Base-by-base conservation (phyloP, 1,140 invertebrate species). In the Aphidius gifuensis region DNA sequence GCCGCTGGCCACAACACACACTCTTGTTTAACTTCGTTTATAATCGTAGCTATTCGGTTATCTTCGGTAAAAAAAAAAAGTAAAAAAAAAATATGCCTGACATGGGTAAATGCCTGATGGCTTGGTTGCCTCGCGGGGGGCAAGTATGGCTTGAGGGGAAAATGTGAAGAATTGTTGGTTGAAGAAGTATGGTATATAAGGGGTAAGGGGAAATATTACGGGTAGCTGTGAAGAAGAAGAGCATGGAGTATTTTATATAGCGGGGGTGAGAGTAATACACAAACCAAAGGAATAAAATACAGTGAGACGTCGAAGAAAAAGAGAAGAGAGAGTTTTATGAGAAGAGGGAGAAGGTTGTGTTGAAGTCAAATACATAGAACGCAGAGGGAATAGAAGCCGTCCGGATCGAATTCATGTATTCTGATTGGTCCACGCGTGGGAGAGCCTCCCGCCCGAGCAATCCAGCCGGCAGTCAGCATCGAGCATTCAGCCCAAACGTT, bases 341-440 rank as follows among this genome's bases (percentile, higher is more conserved):
- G 32, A 45, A 45, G 54, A 49, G 54, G 50, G 39, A 11, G 39
- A 40, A 46, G 42, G 43, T 58, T 42, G 54, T 59, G 60, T 47
- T 51, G 45, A 58, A 67, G 32, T 23, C 58, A 21, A 64, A 62
- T 58, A 62, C n/a, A 61, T 62, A 60, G 69, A 58, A 67, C 61
- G 66, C 62, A 69, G 68, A 32, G 23, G 23, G 23, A 32, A 32
- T 32, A 66, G 71, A 66, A 66, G 65, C 68, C 53, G 69, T 55
- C 64, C 71, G 51, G 54, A 62, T 32, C 69, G 65, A 73, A 72
- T 71, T 62, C 66, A 62, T 32, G 57, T 56, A 65, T 65, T 62
- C 71, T 72, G 77, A 80, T 80, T 80, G 77, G 80, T 76, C 69
- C 71, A 60, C 70, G 76, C 76, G 77, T 79, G 75, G 78, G 78